Conservation (phyloP, 2,888 invertebrate species). For the Cryptops parisi region DNA sequence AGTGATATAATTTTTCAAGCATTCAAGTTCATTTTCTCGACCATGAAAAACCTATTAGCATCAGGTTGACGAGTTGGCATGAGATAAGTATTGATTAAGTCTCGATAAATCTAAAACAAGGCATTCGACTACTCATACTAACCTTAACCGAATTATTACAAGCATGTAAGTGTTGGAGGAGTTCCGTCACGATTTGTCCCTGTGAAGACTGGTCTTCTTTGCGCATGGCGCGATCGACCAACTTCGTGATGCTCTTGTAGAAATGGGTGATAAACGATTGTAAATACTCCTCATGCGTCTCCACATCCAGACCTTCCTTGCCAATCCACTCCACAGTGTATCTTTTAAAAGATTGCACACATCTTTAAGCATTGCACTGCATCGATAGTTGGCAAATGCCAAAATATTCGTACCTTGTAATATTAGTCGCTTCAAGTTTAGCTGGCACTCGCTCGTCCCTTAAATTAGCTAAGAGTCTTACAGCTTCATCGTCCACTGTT, state of each 20-base stretch:
- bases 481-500: constrained; percentile 84
- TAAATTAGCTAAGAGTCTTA: constrained; percentile 68
- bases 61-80: too few relatives aligned
- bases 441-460: constrained; percentile 77
- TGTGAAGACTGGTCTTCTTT: constrained; percentile 89
- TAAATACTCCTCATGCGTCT: constrained; percentile 84
- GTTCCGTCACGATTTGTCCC: constrained; percentile 84
- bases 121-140: constrained; percentile 12
- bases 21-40: constrained; percentile 65
- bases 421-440: constrained; percentile 75
- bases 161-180: constrained; percentile 86
- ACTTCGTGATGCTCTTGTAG: constrained; percentile 76
- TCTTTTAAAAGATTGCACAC: constrained; percentile 34
- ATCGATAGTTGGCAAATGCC: too few relatives aligned
- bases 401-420: constrained; percentile 69
- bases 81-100: too few relatives aligned
- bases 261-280: constrained; percentile 89
- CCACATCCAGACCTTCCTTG: constrained; percentile 78
- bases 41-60: constrained; percentile 66
- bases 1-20: constrained; percentile 66
- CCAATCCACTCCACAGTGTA: constrained; percentile 97
- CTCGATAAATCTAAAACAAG: neutral
- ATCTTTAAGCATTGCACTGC: too few relatives aligned
- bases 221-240: constrained; percentile 88
- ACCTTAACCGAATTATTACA: constrained; percentile 83